Conservation (phyloP, 2,888 invertebrate species). For the Hermodice carunculata region DNA sequence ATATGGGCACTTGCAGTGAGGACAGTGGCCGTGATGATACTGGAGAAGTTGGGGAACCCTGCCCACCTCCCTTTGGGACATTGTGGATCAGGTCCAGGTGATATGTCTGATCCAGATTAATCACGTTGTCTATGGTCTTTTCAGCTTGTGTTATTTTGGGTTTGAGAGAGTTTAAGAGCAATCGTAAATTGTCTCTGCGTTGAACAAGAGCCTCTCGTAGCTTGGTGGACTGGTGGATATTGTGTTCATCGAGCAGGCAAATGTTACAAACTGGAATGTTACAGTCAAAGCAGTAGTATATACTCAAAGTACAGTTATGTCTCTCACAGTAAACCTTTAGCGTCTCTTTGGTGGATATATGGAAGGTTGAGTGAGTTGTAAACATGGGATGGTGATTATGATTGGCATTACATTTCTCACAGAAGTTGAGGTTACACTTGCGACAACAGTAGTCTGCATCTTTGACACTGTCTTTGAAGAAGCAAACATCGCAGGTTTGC, state of each 20-base stretch:
- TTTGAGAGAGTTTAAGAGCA: conserved; percentile 27
- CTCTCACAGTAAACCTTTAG: conserved; percentile 23
- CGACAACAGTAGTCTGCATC: conserved; percentile 34
- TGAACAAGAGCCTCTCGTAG: conserved; percentile 28
- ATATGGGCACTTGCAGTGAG: too few relatives aligned
- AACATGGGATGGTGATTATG: conserved; percentile 32
- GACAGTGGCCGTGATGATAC: too few relatives aligned
- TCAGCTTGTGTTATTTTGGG: too few relatives aligned
- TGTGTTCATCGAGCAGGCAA: conserved; percentile 32
- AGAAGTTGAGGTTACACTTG: conserved; percentile 37
- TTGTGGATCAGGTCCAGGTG: too few relatives aligned
- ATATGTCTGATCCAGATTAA: too few relatives aligned
- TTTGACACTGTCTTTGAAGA: not conserved
- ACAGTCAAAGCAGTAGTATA: conserved; percentile 37
- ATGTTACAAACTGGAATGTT: conserved; percentile 27
- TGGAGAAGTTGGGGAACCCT: conserved; percentile 13
- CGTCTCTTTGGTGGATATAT: conserved; percentile 33
- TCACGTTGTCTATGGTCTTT: too few relatives aligned
- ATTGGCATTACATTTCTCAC: conserved; percentile 21
- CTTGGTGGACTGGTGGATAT: conserved; percentile 20
- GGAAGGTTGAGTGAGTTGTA: conserved; percentile 30
- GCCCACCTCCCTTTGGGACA: conserved; percentile 22
- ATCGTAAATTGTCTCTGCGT: conserved; percentile 28
- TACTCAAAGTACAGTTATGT: conserved; percentile 25
- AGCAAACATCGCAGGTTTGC: conserved; percentile 17